Evolutionary conservation across 2,888 invertebrate genomes (phyloP).

Genomic region (Mimumesa dahlbomi): DNA sequence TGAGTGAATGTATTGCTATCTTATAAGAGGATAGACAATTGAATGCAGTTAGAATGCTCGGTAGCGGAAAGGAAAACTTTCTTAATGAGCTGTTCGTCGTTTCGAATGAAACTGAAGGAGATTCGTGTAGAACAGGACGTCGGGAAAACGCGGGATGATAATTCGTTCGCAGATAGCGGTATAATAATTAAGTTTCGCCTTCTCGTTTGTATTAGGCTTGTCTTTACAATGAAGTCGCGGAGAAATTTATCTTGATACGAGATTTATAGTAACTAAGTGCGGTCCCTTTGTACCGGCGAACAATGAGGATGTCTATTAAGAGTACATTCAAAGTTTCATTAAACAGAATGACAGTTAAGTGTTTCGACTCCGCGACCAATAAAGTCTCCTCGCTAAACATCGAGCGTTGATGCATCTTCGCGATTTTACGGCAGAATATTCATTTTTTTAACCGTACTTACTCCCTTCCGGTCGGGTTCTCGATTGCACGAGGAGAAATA

Average conservation of each 20-base stretch:
- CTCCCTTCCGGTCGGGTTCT: too few species aligned
- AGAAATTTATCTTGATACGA: conserved; percentile 33
- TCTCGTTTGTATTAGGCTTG: conserved; percentile 1
- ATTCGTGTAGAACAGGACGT: conserved; percentile 17
- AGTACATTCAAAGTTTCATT: conserved; percentile 30
- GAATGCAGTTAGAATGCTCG: conserved; percentile 19
- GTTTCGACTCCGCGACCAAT: conserved; percentile 24
- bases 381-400: background rate
- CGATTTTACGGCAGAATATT: too few species aligned
- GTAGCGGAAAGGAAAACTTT: conserved; percentile 42
- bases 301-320: conserved; percentile 27
- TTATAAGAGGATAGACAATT: too few species aligned
- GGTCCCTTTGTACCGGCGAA: conserved; percentile 29
- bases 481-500: too few species aligned
- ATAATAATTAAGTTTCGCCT: conserved; percentile 42
- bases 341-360: conserved; percentile 29
- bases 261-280: conserved; percentile 25
- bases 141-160: conserved; percentile 42
- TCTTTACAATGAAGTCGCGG: conserved; percentile 12
- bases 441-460: too few species aligned
- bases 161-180: conserved; percentile 33
- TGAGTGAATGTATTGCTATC: too few species aligned
- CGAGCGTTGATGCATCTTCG: too few species aligned
- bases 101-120: conserved; percentile 14
- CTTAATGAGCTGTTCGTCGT: conserved; percentile 45